phyloP scores from a whole-genome alignment of 2,888 invertebrate genomes.

The Antheraea assamensis region DNA sequence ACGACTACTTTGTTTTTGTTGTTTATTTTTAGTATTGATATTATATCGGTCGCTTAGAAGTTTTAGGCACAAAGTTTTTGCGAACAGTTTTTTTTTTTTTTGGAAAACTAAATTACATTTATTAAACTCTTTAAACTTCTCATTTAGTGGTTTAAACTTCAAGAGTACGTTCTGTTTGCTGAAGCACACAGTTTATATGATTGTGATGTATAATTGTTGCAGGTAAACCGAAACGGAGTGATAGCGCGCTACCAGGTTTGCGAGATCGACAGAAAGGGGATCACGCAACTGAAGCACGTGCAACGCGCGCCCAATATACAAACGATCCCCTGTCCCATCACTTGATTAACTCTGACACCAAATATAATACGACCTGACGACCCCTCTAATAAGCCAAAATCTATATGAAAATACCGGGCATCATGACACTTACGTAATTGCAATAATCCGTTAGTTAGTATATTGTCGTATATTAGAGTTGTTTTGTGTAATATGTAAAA shows the following conservation, averaged over 20 bases:
- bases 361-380: conserved; percentile 34
- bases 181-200: background rate
- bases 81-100: background rate
- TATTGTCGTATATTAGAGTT: conserved; percentile 43
- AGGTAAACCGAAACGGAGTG: conserved; percentile 68
- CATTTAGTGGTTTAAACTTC: background rate
- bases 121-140: background rate
- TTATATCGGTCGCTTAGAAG: background rate
- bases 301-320: conserved; percentile 46
- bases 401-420: conserved; percentile 42
- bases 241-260: conserved; percentile 57
- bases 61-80: background rate
- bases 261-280: conserved; percentile 67
- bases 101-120: background rate
- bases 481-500: conserved; percentile 42
- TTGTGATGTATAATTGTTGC: conserved; percentile 38
- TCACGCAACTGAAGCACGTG: conserved; percentile 70
- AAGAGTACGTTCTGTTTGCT: background rate
- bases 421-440: conserved; percentile 46
- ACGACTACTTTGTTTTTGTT: too few relatives aligned
- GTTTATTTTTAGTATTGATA: too few relatives aligned
- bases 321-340: conserved; percentile 41
- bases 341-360: conserved; percentile 27
- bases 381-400: conserved; percentile 36
- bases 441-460: conserved; percentile 45